These are phyloP conservation scores for Tetraneura akinire DNA, from an alignment of 1,140 invertebrate genomes.

Conservation along the genomic window DNA sequence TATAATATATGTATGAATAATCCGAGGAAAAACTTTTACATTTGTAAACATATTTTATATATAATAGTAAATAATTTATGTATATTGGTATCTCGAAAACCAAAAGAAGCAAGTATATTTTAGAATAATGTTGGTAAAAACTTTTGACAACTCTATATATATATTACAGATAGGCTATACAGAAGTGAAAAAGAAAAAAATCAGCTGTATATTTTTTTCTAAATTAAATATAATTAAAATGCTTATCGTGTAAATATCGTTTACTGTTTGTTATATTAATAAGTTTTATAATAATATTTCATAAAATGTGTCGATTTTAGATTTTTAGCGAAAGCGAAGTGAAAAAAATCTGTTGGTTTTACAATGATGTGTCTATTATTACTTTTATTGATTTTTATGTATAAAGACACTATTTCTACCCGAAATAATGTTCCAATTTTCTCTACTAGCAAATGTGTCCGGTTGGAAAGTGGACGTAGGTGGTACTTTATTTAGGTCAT, in stretches of 20 bases:
- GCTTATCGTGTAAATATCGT: conserved; percentile 5
- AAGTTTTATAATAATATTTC: background rate
- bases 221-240: conserved; percentile 24
- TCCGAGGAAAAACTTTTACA: no score
- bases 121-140: conserved; percentile 11
- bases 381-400: no score
- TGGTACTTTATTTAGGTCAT: no score
- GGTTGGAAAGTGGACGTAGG: no score
- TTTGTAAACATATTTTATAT: background rate
- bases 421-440: no score
- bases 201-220: background rate
- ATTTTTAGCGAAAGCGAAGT: no score
- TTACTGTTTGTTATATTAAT: background rate
- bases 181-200: background rate
- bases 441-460: no score
- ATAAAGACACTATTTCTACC: no score
- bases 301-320: no score
- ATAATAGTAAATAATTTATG: background rate
- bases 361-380: no score
- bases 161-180: background rate
- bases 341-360: no score
- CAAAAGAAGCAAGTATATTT: background rate
- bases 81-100: background rate
- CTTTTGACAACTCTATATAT: background rate
- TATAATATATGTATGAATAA: no score